phyloP scores from a whole-genome alignment of 2,888 invertebrate species.

The Escarpia spicata region DNA sequence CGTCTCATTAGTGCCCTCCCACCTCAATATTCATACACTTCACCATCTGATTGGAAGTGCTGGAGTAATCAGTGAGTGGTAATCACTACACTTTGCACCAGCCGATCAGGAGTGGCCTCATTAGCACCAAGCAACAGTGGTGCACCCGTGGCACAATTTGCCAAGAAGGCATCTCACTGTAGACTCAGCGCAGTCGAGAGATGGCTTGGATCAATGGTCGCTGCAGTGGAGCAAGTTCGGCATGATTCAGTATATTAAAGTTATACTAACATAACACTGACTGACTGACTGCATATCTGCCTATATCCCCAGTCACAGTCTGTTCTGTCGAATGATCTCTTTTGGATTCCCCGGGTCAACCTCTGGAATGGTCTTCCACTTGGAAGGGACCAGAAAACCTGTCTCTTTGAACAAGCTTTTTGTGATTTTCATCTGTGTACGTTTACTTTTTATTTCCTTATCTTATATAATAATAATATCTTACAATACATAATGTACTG shows the following conservation, averaged over 20 bases:
- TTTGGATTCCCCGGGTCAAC: no score
- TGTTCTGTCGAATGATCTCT: no score
- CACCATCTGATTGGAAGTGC: neutral
- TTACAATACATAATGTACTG: no score
- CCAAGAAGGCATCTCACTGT: neutral
- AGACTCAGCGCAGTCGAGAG: neutral
- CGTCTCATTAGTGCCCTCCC: neutral
- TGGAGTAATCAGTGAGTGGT: neutral
- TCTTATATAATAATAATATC: no score
- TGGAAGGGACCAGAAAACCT: no score
- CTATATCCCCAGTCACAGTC: no score
- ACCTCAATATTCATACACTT: neutral
- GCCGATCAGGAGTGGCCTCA: neutral
- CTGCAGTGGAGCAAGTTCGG: neutral
- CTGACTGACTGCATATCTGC: no score
- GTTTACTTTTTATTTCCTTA: no score
- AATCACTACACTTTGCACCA: neutral
- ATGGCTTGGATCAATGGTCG: neutral
- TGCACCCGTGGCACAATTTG: neutral
- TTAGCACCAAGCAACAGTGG: neutral
- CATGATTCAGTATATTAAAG: neutral
- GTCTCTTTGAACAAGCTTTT: no score
- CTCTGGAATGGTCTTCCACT: no score
- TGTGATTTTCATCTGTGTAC: no score
- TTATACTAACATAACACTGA: neutral